These are phyloP conservation scores for Elephantulus edwardii DNA, from an alignment of 2,113 vertebrate species.

Conservation along the genomic window DNA sequence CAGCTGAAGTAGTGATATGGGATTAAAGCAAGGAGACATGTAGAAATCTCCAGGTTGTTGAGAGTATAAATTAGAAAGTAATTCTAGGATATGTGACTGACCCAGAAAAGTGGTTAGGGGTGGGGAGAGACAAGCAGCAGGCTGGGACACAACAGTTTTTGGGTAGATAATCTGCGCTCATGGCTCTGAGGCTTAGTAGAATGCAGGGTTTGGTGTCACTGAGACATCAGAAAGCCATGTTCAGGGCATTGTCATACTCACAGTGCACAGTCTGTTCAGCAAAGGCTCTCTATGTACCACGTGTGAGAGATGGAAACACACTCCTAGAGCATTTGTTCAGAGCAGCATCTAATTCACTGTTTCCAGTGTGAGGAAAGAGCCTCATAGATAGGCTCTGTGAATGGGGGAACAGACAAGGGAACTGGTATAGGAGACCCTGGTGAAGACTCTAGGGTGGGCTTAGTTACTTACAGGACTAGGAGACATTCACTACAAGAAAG, in stretches of 20 bases:
- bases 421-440: neutral
- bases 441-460: neutral
- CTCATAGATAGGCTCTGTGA: neutral
- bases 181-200: neutral
- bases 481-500: neutral
- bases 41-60: neutral
- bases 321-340: neutral
- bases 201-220: neutral
- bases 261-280: neutral
- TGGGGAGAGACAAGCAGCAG: neutral
- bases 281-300: neutral
- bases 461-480: neutral
- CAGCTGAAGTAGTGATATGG: neutral
- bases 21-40: neutral
- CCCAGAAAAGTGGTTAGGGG: too few relatives aligned
- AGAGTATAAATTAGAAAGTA: neutral
- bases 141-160: neutral
- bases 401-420: neutral
- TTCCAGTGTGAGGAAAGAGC: neutral
- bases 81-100: neutral
- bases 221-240: neutral
- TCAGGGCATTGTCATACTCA: neutral
- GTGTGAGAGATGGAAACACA: neutral
- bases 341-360: neutral
- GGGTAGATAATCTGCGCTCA: neutral